Evolutionary conservation across 2,888 invertebrate genomes (phyloP), one percentile per base, ranked within the genome.

Genomic region (Netelia melanura): DNA sequence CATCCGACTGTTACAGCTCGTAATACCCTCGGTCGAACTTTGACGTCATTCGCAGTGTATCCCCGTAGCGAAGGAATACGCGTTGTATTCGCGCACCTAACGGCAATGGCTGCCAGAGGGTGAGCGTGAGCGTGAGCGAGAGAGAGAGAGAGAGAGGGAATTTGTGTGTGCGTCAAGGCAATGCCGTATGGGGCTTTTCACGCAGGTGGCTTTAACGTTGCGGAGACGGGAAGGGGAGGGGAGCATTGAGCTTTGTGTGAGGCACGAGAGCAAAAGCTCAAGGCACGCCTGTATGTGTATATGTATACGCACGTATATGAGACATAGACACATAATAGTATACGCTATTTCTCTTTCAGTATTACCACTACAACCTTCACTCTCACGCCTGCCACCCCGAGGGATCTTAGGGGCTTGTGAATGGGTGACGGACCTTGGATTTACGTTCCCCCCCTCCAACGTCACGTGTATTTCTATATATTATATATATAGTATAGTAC

Each of bases 401-500:
- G 81, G 84, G 79, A 75, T 71, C 67, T 81, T 67, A 38, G 64
- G 79, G 65, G 68, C 64, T 85, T 85, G 86, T 86, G 86, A 86
- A 86, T 86, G 86, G 86, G 86, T 83, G 81, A 86, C 86, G 71
- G 85, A 77, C 80, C 82, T 81, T 78, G 81, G 84, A 54, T 83
- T 85, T 85, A 80, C 83, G 85, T 81, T 85, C 77, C 72, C 80
- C 78, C 17, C 72, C 80, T 75, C 17, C 14, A 81, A 85, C 78
- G 82, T 83, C 80, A 82, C 86, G 75, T 75, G 78, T 79, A 79
- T 71, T 38, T 52, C 43, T 62, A 58, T 43, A 14, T 71, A 67
- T 56, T 61, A 38, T 21, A 43, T 21, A 64, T 67, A 64, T 10
- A 30, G 10, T 38, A n/a, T 38, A 23, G 61, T 30, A 8, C 10